These are phyloP conservation scores for Psammodynastes pulverulentus DNA, from an alignment of 2,113 vertebrate species.

Conservation along the genomic window DNA sequence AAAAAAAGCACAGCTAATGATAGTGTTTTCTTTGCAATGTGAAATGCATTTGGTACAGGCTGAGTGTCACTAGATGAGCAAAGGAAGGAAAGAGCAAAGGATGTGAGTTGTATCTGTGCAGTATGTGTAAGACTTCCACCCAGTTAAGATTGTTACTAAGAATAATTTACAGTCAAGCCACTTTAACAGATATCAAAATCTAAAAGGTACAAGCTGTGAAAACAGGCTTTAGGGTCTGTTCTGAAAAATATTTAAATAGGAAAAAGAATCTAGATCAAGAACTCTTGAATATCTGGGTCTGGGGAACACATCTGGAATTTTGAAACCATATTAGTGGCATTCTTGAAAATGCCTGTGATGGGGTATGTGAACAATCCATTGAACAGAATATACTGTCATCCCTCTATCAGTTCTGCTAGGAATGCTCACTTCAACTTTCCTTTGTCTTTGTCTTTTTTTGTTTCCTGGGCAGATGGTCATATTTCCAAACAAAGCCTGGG, in stretches of 20 bases:
- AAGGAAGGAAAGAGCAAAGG: slow-evolving; percentile 1
- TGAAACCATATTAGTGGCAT: background rate
- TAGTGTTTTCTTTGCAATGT: slow-evolving; percentile 39
- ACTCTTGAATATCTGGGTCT: background rate
- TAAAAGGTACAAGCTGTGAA: slow-evolving; percentile 27
- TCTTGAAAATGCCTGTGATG: background rate
- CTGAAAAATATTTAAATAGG: slow-evolving; percentile 35
- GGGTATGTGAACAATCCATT: background rate
- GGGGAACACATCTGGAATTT: background rate
- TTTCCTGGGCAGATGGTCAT: background rate
- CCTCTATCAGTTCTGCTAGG: background rate
- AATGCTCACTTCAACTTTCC: background rate
- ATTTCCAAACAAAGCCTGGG: background rate
- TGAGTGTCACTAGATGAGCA: slow-evolving; percentile 24
- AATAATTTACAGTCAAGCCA: background rate
- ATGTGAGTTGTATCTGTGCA: background rate
- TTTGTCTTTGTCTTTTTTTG: background rate
- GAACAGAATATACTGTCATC: background rate
- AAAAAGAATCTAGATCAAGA: slow-evolving; percentile 14
- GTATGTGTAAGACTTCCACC: background rate
- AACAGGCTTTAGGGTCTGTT: slow-evolving; percentile 36
- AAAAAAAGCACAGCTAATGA: slow-evolving; percentile 55
- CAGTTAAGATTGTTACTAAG: background rate
- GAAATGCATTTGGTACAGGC: slow-evolving; percentile 48
- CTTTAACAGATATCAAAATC: background rate